Evolutionary conservation across 1,140 invertebrate genomes (phyloP).

Genomic region (Trialeurodes vaporariorum): DNA sequence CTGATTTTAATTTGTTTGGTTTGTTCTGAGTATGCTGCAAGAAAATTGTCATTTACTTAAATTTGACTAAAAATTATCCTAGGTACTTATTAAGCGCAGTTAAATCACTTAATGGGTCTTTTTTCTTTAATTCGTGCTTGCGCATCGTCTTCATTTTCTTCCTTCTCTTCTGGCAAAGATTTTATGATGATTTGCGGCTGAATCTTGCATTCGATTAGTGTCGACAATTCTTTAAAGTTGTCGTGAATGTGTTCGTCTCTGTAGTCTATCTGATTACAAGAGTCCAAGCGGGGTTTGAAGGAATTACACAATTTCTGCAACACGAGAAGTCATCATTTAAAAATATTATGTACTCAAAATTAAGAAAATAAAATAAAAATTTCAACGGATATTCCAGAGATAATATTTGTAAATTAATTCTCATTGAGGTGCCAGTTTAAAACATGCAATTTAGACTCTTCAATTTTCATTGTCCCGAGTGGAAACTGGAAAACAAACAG

Average conservation of each 20-base stretch:
- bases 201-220: slow-evolving; percentile 19
- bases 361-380: not conserved
- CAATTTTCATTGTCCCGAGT: not conserved
- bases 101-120: not conserved
- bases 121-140: not conserved
- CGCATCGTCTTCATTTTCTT: slow-evolving; percentile 4
- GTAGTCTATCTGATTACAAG: slow-evolving; percentile 13
- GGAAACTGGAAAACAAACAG: no score
- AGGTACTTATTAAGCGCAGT: not conserved
- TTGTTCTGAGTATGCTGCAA: not conserved
- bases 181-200: not conserved
- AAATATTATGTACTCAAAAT: not conserved
- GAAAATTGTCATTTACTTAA: not conserved
- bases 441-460: not conserved
- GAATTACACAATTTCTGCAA: slow-evolving; percentile 22
- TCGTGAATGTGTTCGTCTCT: slow-evolving; percentile 11
- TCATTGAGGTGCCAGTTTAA: not conserved
- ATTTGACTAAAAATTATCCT: not conserved
- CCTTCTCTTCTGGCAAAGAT: not conserved
- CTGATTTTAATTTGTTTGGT: no score
- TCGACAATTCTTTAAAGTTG: slow-evolving; percentile 22
- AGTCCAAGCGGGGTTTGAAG: slow-evolving; percentile 19
- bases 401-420: not conserved
- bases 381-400: not conserved
- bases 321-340: not conserved